phyloP scores from a whole-genome alignment of 2,888 invertebrate genomes.

The Paralinhomoeus sp. region DNA sequence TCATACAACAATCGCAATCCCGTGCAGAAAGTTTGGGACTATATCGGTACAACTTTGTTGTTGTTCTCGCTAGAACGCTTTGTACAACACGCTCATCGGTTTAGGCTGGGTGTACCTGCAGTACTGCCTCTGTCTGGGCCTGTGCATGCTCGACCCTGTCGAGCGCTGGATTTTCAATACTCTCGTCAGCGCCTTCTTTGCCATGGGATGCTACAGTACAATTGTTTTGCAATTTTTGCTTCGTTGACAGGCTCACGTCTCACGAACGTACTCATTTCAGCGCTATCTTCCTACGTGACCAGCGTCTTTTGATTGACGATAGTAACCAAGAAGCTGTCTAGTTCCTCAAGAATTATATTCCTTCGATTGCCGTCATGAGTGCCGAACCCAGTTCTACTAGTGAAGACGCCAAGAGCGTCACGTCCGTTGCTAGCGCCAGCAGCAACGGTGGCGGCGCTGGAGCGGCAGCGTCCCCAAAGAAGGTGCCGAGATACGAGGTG shows the following conservation, averaged over 20 bases:
- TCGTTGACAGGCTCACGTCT: no score
- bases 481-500: conserved; percentile 27
- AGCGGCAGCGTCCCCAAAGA: not conserved
- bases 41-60: not conserved
- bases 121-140: conserved; percentile 33
- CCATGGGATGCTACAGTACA: not conserved
- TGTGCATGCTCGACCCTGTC: conserved; percentile 36
- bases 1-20: not conserved
- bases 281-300: no score
- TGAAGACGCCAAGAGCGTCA: no score
- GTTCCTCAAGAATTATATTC: not conserved
- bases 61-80: not conserved
- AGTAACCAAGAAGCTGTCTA: no score
- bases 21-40: not conserved
- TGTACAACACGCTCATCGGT: not conserved
- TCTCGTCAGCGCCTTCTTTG: conserved; percentile 9
- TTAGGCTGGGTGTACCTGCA: conserved; percentile 28
- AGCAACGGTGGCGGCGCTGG: no score
- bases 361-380: no score
- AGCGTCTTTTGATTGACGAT: no score
- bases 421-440: no score
- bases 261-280: not conserved
- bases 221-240: no score
- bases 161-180: conserved; percentile 31
- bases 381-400: no score